Evolutionary conservation across 2,888 invertebrate genomes (phyloP), one percentile per base, ranked within the genome.

Genomic region (Philaethria dido): DNA sequence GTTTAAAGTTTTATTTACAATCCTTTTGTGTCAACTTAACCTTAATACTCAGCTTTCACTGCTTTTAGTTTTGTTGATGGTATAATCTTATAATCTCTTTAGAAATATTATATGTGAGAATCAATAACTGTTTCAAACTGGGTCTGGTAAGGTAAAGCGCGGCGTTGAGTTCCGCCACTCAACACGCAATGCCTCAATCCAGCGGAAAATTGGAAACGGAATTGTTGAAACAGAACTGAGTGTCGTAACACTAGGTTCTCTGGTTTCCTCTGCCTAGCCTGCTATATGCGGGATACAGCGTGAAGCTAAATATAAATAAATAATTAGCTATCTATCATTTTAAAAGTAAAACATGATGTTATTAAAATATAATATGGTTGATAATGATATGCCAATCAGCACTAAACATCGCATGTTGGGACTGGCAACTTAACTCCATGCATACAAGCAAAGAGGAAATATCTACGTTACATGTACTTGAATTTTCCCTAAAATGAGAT

Each of bases 1-100:
- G 39, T 54, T 55, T 62, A 5, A 47, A 8, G 55, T 36, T 57
- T 50, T 54, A 55, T 60, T 66, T 60, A 64, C 55, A 33, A 39
- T 60, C 59, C 63, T 68, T 71, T 69, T 66, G 42, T 60, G 64
- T 60, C 54, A n/a, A 59, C 69, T 69, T 66, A 64, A 66, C 69
- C 66, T 54, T 63, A 54, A 66, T 64, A 55, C 18, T 47, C 29
- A 29, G 47, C 62, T 69, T 61, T 66, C 48, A 69, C 66, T 64
- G 52, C 47, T 61, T 52, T 42, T 47, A 16, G 29, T 11, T 55
- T 20, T 18, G 61, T 61, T 22, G 44, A 57, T 16, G 22, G 62
- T 68, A 18, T 52, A 52, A 59, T 42, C 50, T 55, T 2, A 42
- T 62, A 59, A 47, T 45, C 44, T 16, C 18, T 50, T 39, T 36